Percentiles rank a stretch among this genome's conserved stretches.
These are phyloP conservation scores for Halcyon chelicuti DNA, from an alignment of 2,797 vertebrate genomes.

Conservation along the genomic window DNA sequence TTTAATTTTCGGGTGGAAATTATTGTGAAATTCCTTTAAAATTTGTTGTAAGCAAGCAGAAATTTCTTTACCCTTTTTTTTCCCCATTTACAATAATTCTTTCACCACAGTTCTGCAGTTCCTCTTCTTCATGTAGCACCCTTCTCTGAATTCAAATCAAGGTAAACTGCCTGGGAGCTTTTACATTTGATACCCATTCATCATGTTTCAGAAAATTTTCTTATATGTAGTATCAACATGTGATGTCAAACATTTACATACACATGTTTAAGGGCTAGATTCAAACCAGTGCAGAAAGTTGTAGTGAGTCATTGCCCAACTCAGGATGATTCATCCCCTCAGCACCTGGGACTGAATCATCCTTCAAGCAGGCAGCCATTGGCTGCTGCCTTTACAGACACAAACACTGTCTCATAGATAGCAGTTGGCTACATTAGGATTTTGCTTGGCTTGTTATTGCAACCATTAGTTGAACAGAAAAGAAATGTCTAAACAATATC, in stretches of 20 bases:
- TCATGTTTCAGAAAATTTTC: neutral
- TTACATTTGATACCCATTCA: neutral
- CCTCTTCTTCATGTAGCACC: neutral
- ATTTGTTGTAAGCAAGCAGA: neutral
- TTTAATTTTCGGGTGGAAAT: neutral
- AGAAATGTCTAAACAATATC: neutral
- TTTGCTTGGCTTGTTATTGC: slow-evolving; percentile 23
- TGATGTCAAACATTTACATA: neutral
- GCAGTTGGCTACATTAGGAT: slow-evolving; percentile 15
- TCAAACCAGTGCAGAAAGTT: slow-evolving; percentile 28
- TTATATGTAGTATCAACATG: neutral
- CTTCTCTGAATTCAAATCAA: neutral
- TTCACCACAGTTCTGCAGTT: neutral
- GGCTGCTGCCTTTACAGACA: slow-evolving; percentile 44
- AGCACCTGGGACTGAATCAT: slow-evolving; percentile 71
- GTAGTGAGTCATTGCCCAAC: slow-evolving; percentile 58
- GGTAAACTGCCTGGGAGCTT: neutral
- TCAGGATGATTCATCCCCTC: slow-evolving; percentile 55
- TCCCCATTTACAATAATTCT: neutral
- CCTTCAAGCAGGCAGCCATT: slow-evolving; percentile 15
- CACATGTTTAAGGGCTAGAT: neutral
- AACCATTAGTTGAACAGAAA: slow-evolving; percentile 38
- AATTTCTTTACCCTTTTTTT: neutral
- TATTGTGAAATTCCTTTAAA: neutral
- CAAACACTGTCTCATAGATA: slow-evolving; percentile 43